Evolutionary conservation across 2,888 invertebrate genomes (phyloP).

Genomic region (Gari tellinella): DNA sequence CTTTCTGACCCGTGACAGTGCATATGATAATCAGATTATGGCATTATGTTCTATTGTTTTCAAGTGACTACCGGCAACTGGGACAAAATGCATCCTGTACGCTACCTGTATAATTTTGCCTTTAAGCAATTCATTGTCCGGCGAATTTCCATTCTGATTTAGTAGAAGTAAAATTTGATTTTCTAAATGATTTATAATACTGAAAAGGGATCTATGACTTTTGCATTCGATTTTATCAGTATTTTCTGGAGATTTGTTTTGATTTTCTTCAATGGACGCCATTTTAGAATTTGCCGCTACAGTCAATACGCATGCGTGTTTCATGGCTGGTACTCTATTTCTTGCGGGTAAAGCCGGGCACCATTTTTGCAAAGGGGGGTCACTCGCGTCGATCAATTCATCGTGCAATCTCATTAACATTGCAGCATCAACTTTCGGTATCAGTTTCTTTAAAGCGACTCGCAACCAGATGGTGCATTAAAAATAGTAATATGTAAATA

Average conservation of each 20-base stretch:
- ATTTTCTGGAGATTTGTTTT: neutral
- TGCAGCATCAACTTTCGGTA: neutral
- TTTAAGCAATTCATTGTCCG: neutral
- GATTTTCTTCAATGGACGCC: conserved; percentile 18
- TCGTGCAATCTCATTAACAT: neutral
- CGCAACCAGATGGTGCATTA: no score
- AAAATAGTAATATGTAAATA: no score
- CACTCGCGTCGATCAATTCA: neutral
- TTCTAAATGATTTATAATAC: conserved; percentile 5
- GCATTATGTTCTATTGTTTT: no score
- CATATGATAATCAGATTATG: no score
- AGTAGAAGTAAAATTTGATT: neutral
- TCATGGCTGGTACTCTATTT: neutral
- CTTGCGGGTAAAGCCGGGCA: neutral
- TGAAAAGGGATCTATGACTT: conserved; percentile 13
- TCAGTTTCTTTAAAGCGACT: neutral
- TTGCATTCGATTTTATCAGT: conserved; percentile 25
- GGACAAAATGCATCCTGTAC: no score
- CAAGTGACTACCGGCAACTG: no score
- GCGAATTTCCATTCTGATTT: neutral
- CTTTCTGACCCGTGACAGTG: no score
- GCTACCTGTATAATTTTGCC: neutral
- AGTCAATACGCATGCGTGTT: conserved; percentile 28
- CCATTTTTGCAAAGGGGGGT: neutral
- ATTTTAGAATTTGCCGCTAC: conserved; percentile 47